These are phyloP conservation scores for Drosophila greeni DNA, from an alignment of 2,888 invertebrate genomes.

Conservation along the genomic window DNA sequence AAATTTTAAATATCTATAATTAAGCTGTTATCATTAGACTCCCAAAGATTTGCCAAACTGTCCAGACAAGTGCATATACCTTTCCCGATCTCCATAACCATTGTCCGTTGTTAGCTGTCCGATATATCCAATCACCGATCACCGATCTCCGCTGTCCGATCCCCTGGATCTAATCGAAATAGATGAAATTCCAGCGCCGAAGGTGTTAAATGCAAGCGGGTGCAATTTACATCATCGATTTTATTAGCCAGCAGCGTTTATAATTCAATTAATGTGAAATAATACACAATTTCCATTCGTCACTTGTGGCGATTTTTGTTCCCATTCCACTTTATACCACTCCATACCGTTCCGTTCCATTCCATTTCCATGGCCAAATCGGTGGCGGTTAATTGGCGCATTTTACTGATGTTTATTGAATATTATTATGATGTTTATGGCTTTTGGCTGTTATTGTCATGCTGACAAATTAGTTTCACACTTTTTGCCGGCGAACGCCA, in stretches of 20 bases:
- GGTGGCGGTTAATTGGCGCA: conserved; percentile 63
- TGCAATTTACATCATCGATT: conserved; percentile 76
- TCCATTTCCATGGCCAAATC: conserved; percentile 39
- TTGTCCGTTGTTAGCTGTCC: neutral
- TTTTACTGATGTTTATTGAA: conserved; percentile 70
- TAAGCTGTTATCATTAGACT: neutral
- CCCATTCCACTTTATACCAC: neutral
- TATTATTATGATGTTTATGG: conserved; percentile 71
- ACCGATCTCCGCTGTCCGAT: neutral
- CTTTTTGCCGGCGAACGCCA: conserved; percentile 49
- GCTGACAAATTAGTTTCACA: conserved; percentile 73
- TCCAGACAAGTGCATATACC: conserved; percentile 4
- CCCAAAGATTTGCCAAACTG: neutral
- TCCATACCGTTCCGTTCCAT: neutral
- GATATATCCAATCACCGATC: neutral
- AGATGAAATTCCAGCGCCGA: conserved; percentile 67
- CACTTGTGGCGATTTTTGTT: neutral
- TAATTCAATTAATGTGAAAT: conserved; percentile 68
- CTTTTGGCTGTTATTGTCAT: conserved; percentile 69
- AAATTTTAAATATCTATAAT: too few species aligned
- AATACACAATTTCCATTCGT: conserved; percentile 26
- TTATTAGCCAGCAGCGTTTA: conserved; percentile 71
- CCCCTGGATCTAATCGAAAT: conserved; percentile 44
- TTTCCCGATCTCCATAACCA: too few species aligned
- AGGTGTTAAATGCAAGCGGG: conserved; percentile 73